Evolutionary conservation across 2,888 invertebrate species (phyloP).

Genomic region (Aphrophora alni): DNA sequence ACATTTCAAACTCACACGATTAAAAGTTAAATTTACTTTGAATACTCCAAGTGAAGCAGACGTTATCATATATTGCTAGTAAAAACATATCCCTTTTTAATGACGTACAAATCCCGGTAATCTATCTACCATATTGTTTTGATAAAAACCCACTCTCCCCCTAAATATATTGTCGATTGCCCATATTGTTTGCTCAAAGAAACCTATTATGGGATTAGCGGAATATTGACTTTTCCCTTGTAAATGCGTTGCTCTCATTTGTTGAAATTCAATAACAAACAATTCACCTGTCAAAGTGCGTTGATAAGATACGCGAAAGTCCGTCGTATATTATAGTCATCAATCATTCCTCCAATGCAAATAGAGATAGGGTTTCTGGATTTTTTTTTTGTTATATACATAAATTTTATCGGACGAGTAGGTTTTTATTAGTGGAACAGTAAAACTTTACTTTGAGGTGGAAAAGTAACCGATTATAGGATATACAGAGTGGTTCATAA

Average conservation of each 20-base stretch:
- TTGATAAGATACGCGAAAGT: not conserved
- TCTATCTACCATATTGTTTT: not conserved
- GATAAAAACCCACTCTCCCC: not conserved
- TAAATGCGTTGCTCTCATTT: not conserved
- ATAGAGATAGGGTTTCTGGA: not conserved
- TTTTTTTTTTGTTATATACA: too few relatives aligned
- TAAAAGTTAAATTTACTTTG: too few relatives aligned
- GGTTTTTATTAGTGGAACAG: too few relatives aligned
- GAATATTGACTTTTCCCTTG: not conserved
- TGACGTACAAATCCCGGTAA: not conserved
- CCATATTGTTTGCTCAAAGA: not conserved
- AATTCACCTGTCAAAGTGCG: not conserved
- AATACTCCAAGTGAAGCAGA: too few relatives aligned
- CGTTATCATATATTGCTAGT: too few relatives aligned
- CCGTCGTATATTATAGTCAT: not conserved
- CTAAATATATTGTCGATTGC: not conserved
- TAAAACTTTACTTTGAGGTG: too few relatives aligned
- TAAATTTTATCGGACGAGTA: too few relatives aligned
- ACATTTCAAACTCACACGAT: too few relatives aligned
- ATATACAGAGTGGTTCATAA: too few relatives aligned
- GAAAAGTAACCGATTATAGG: too few relatives aligned
- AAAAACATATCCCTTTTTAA: not conserved
- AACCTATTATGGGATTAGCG: not conserved
- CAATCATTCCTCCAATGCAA: not conserved
- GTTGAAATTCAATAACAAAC: constrained; percentile 2